phyloP scores from a whole-genome alignment of 92 coral and sea anemone genomes.

The Hydrozoanthus gracilis region DNA sequence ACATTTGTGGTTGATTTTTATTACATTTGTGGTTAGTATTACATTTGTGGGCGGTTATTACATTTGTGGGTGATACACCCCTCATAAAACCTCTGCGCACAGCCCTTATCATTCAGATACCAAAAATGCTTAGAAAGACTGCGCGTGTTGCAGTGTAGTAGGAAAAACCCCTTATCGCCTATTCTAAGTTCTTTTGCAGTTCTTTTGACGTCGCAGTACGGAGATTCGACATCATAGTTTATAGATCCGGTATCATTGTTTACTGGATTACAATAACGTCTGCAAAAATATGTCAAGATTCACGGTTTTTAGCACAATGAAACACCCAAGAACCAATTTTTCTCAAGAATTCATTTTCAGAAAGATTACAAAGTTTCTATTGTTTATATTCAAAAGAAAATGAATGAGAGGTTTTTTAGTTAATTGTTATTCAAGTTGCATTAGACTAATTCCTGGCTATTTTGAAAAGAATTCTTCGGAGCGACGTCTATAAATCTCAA shows the following conservation, averaged over 20 bases:
- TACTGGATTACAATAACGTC: too few relatives aligned
- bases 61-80: too few relatives aligned
- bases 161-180: constrained; percentile 28
- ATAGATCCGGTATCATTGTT: constrained; percentile 14
- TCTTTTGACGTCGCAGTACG: constrained; percentile 27
- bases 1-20: too few relatives aligned
- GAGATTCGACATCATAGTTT: constrained; percentile 33
- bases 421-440: constrained; percentile 12
- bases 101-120: constrained; percentile 15
- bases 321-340: constrained; percentile 30
- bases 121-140: constrained; percentile 1
- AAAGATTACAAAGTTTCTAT: too few relatives aligned
- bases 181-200: constrained; percentile 25
- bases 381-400: too few relatives aligned
- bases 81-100: too few relatives aligned
- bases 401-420: too few relatives aligned
- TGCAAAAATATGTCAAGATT: constrained; percentile 24
- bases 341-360: too few relatives aligned
- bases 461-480: too few relatives aligned
- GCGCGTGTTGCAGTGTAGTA: constrained; percentile 34
- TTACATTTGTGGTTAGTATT: too few relatives aligned
- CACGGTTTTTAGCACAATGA: neutral
- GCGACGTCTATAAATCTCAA: neutral
- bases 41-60: too few relatives aligned
- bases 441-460: too few relatives aligned